Percentiles rank a stretch among this genome's conserved stretches.
phyloP scores from a whole-genome alignment of 2,888 invertebrate genomes.

The Antitype chi region DNA sequence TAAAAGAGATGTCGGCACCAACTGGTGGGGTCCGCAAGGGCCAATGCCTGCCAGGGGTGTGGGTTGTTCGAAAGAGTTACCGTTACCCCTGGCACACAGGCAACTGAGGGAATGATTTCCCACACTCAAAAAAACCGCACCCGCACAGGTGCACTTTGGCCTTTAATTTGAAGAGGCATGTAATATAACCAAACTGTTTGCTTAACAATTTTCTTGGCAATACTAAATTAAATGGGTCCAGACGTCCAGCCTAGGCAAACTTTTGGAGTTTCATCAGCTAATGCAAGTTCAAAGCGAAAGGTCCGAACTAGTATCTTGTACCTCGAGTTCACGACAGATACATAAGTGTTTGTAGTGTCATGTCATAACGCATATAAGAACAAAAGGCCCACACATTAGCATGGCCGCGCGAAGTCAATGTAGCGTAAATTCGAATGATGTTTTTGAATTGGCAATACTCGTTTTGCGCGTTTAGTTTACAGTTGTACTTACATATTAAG shows the following conservation, averaged over 20 bases:
- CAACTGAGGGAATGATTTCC: too few relatives aligned
- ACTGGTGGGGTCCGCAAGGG: too few relatives aligned
- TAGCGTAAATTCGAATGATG: not conserved
- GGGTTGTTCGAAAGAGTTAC: too few relatives aligned
- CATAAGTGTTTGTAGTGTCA: slow-evolving; percentile 36
- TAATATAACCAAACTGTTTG: not conserved
- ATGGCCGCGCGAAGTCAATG: not conserved
- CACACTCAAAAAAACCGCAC: too few relatives aligned
- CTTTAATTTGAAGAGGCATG: not conserved
- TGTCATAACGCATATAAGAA: not conserved
- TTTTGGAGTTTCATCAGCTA: slow-evolving; percentile 57
- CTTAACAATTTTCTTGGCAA: slow-evolving; percentile 1
- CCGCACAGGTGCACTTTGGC: too few relatives aligned
- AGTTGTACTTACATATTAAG: not conserved
- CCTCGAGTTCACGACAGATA: slow-evolving; percentile 17
- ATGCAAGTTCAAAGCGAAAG: slow-evolving; percentile 50
- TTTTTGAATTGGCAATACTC: not conserved
- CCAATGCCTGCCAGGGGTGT: too few relatives aligned
- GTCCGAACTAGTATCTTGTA: slow-evolving; percentile 38
- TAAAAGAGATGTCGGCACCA: too few relatives aligned
- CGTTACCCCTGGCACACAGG: too few relatives aligned
- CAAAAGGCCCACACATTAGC: slow-evolving; percentile 26
- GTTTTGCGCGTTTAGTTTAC: not conserved
- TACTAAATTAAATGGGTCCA: slow-evolving; percentile 27
- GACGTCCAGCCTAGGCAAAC: slow-evolving; percentile 24